Base-by-base conservation (phyloP, 1,140 invertebrate species). In the Lasioglossum albipes region DNA sequence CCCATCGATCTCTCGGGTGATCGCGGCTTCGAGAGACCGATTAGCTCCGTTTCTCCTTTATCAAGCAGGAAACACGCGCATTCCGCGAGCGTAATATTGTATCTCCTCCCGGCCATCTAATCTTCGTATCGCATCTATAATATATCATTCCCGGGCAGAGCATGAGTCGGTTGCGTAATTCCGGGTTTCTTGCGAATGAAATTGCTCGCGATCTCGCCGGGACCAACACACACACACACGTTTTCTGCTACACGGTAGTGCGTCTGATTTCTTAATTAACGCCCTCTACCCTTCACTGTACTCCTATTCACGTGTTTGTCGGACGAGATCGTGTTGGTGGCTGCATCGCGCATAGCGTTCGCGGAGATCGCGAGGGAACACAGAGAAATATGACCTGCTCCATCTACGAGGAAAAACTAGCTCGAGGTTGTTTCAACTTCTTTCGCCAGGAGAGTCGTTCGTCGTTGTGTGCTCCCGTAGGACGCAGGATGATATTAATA, bases 161-260 rank as follows among this genome's bases (percentile, higher is more conserved):
- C 62, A 31, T 62, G 52, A 36, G 54, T 22, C 49, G 41, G 72
- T 80, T 75, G 72, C 79, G 73, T 75, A 80, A 80, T 68, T 75
- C 79, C 79, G 72, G 73, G 54, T 80, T 80, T 80, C 79, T 80
- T 75, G 77, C 77, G 70, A 74, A 79, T 79, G 77, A 45, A 79
- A 79, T 79, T 79, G 77, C 77, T 74, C 77, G 77, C 77, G 71
- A 79, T 79, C 71, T 74, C 31, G 65, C 62, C 71, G n/a, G 74
- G 66, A 45, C 70, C 59, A 27, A 27, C 27, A 5, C 36, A 5
- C 31, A 4, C 31, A 36, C 36, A 72, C 77, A 41, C 52, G 77
- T 67, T 79, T 74, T 59, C 77, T 62, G n/a, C 42, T n/a, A 57
- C 54, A 16, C 9, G 42, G 2, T 2, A 49, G 13, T 36, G 18